Percentiles rank a stretch among this genome's conserved stretches.
Evolutionary conservation across 2,797 vertebrate species (phyloP).

Genomic region (Merluccius polli): DNA sequence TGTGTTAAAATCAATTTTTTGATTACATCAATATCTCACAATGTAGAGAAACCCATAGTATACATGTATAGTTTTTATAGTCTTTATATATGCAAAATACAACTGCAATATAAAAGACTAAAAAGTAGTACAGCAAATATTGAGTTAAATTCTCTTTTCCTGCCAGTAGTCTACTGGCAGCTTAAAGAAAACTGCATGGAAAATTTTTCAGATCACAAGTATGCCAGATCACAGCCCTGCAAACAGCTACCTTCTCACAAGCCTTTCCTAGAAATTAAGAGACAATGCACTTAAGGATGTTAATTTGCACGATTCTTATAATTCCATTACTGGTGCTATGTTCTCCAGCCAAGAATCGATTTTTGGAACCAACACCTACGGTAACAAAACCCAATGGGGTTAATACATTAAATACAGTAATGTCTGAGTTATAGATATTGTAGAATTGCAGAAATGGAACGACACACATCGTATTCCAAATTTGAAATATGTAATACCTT

Average conservation of each 20-base stretch:
- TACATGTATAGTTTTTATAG: neutral
- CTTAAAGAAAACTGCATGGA: constrained; percentile 61
- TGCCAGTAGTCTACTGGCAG: constrained; percentile 54
- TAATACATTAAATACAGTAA: constrained; percentile 1
- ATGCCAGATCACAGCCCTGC: constrained; percentile 40
- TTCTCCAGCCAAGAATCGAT: constrained; percentile 62
- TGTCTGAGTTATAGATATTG: neutral
- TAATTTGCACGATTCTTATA: constrained; percentile 67
- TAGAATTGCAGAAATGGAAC: neutral
- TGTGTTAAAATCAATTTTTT: neutral
- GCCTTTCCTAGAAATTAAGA: constrained; percentile 28
- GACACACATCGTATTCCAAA: constrained; percentile 9
- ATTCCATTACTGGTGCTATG: constrained; percentile 69
- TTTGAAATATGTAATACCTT: neutral
- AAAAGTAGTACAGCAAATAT: constrained; percentile 50
- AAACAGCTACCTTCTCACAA: constrained; percentile 36
- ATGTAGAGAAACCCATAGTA: neutral
- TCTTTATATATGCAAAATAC: neutral
- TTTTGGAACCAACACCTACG: constrained; percentile 61
- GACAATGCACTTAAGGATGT: constrained; percentile 54
- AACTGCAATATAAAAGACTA: constrained; percentile 1
- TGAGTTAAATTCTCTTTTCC: constrained; percentile 65
- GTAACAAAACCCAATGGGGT: constrained; percentile 39
- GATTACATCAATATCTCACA: neutral
- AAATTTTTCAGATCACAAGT: constrained; percentile 57